phyloP scores from a whole-genome alignment of 2,888 invertebrate species.

The Proisotoma minuta region DNA sequence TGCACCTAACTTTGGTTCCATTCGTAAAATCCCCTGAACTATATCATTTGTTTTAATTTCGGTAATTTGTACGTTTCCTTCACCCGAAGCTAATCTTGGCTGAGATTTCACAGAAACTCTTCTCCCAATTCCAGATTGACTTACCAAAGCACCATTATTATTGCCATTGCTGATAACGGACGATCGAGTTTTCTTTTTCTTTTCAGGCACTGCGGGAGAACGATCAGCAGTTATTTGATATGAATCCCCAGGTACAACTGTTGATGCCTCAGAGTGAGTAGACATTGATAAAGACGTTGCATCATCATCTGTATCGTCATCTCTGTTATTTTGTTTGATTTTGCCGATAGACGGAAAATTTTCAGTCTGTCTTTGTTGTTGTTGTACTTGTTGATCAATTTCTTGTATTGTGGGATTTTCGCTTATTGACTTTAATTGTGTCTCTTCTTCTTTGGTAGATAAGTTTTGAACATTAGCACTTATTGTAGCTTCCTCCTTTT shows the following conservation, averaged over 20 bases:
- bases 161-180: neutral
- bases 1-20: constrained; percentile 47
- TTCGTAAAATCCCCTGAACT: constrained; percentile 60
- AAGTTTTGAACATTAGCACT: neutral
- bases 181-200: constrained; percentile 4
- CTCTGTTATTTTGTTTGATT: no score
- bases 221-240: neutral
- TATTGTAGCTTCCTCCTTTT: no score
- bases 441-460: neutral
- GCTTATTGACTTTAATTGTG: neutral
- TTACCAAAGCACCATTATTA: constrained; percentile 21
- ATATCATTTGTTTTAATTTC: constrained; percentile 67
- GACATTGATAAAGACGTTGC: constrained; percentile 30
- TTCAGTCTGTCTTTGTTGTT: constrained; percentile 16
- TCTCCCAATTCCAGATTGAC: constrained; percentile 18
- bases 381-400: constrained; percentile 18
- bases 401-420: neutral
- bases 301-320: constrained; percentile 34
- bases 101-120: constrained; percentile 22
- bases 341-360: no score
- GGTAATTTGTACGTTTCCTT: constrained; percentile 52
- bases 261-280: constrained; percentile 41
- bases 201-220: neutral
- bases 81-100: constrained; percentile 25
- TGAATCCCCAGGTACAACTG: constrained; percentile 32